A percentile compares a stretch with the other conserved stretches of the same genome.
These are phyloP conservation scores for Lasioglossum malachurum DNA, from an alignment of 2,888 invertebrate genomes.

Conservation along the genomic window DNA sequence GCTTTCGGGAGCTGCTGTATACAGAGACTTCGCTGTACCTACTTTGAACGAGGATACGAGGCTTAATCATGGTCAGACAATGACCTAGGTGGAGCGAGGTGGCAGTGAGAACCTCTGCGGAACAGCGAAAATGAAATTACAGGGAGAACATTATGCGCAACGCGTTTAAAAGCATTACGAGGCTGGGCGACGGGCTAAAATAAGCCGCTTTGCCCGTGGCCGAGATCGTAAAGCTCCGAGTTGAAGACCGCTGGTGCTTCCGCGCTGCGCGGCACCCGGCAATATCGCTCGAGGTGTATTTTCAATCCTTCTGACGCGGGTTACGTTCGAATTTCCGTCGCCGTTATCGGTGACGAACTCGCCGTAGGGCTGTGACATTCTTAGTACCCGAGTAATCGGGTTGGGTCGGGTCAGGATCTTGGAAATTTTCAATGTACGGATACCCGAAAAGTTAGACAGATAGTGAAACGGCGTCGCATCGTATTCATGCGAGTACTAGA, in stretches of 20 bases:
- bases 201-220: slow-evolving; percentile 59
- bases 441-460: too few relatives aligned
- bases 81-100: neutral
- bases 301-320: slow-evolving; percentile 21
- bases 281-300: slow-evolving; percentile 41
- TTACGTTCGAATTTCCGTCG: slow-evolving; percentile 22
- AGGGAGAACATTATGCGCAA: slow-evolving; percentile 48
- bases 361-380: too few relatives aligned
- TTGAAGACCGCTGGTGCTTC: slow-evolving; percentile 58
- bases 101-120: slow-evolving; percentile 26
- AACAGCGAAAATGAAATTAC: slow-evolving; percentile 54
- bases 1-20: too few relatives aligned
- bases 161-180: slow-evolving; percentile 56
- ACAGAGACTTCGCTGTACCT: too few relatives aligned
- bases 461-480: too few relatives aligned
- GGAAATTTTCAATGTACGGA: too few relatives aligned
- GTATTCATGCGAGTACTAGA: too few relatives aligned
- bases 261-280: slow-evolving; percentile 21
- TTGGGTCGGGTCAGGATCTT: too few relatives aligned
- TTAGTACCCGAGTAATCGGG: too few relatives aligned
- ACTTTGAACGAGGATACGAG: too few relatives aligned
- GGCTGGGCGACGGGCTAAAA: slow-evolving; percentile 56
- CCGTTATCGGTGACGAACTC: slow-evolving; percentile 13
- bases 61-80: neutral
- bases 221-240: slow-evolving; percentile 58